A percentile compares a stretch with the other conserved stretches of the same genome.
Conservation (phyloP, 2,797 vertebrate species). For the Coreius guichenoti region DNA sequence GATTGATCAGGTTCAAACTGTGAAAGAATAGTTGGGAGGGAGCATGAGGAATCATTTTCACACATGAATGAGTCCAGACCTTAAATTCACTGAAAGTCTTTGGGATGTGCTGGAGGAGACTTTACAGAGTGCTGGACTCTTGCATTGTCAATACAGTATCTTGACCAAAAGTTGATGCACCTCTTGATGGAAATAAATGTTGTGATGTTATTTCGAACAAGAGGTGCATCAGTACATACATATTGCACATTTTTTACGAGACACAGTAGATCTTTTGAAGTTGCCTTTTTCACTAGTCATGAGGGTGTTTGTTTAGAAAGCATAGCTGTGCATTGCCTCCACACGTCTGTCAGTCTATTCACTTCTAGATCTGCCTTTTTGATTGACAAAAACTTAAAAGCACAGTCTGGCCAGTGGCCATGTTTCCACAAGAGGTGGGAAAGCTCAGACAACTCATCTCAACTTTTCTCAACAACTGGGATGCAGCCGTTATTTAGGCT, state of each 20-base stretch:
- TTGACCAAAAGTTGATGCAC: too few species aligned
- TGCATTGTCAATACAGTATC: too few species aligned
- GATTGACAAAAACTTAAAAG: not conserved
- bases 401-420: not conserved
- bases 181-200: too few species aligned
- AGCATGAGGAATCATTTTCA: too few species aligned
- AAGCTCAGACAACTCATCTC: constrained; percentile 25
- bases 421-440: constrained; percentile 33
- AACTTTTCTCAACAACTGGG: constrained; percentile 36
- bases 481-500: constrained; percentile 15
- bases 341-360: not conserved
- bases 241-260: not conserved
- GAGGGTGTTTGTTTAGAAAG: constrained; percentile 12
- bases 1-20: too few species aligned
- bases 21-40: too few species aligned
- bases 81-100: too few species aligned
- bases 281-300: not conserved
- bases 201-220: too few species aligned
- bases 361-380: not conserved
- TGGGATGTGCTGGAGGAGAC: too few species aligned
- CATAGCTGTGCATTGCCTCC: not conserved
- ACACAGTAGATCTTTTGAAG: not conserved
- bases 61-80: too few species aligned
- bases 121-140: too few species aligned
- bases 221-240: not conserved